Conservation (phyloP, 2,797 vertebrate genomes). For the Tachyglossus aculeatus region DNA sequence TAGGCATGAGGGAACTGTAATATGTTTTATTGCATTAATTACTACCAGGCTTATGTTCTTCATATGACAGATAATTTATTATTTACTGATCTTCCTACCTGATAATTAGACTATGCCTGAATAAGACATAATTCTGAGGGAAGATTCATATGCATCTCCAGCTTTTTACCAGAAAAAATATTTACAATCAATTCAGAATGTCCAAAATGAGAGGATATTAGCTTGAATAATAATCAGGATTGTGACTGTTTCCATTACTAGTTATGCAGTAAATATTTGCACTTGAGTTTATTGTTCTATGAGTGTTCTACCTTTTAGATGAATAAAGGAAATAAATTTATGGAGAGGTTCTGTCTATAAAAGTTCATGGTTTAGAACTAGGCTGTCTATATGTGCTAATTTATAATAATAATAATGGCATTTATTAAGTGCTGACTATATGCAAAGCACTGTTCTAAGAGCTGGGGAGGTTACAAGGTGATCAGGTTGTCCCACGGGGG, state of each 20-base stretch:
- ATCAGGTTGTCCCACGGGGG: too few species aligned
- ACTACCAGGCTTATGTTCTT: slow-evolving; percentile 39
- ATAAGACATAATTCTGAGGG: slow-evolving; percentile 28
- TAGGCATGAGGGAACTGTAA: slow-evolving; percentile 10
- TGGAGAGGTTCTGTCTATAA: neutral
- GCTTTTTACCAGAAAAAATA: slow-evolving; percentile 29
- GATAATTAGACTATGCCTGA: slow-evolving; percentile 51
- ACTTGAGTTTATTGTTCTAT: slow-evolving; percentile 14
- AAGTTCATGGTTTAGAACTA: neutral
- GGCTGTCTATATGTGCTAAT: too few species aligned
- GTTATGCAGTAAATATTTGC: slow-evolving; percentile 6
- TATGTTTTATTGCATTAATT: slow-evolving; percentile 60
- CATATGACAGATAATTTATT: slow-evolving; percentile 56
- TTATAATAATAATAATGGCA: too few species aligned
- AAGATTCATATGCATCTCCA: slow-evolving; percentile 49
- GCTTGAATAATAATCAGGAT: slow-evolving; percentile 56
- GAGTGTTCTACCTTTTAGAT: neutral
- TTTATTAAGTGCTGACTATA: too few species aligned
- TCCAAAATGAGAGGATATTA: slow-evolving; percentile 32
- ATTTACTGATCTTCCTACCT: slow-evolving; percentile 61
- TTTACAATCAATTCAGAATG: slow-evolving; percentile 10
- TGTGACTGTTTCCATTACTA: slow-evolving; percentile 32
- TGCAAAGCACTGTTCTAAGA: too few species aligned
- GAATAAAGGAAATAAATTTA: neutral
- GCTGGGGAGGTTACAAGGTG: too few species aligned